Conservation (phyloP, 2,113 vertebrate genomes). For the Heterotis niloticus region DNA sequence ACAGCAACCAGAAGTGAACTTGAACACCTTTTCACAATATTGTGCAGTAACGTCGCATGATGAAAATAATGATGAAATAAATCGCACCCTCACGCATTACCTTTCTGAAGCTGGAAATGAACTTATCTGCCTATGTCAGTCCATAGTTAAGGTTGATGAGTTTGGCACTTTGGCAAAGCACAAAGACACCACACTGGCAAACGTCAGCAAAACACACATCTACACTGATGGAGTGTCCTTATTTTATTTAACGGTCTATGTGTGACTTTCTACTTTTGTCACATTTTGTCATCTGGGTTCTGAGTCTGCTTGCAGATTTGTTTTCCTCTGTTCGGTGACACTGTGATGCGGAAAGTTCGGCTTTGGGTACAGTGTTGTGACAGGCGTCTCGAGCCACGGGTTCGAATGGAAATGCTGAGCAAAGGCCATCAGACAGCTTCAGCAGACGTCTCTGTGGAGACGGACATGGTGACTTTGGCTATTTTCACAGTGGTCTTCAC, state of each 20-base stretch:
- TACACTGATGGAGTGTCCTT: conserved; percentile 39
- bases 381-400: background rate
- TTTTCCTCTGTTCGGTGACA: too few relatives aligned
- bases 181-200: conserved; percentile 39
- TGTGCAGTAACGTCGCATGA: conserved; percentile 43
- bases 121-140: conserved; percentile 5
- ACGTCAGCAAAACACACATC: conserved; percentile 42
- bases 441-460: conserved; percentile 95
- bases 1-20: conserved; percentile 62
- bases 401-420: background rate
- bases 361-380: background rate
- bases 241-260: conserved; percentile 41
- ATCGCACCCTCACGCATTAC: background rate
- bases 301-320: background rate
- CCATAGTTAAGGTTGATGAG: conserved; percentile 28
- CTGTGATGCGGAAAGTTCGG: background rate
- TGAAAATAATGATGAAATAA: conserved; percentile 45
- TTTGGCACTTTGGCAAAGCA: conserved; percentile 68
- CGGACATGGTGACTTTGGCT: conserved; percentile 99
- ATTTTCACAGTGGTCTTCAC: conserved; percentile 99
- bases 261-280: background rate
- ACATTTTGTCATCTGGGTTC: conserved; percentile 30
- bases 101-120: background rate
- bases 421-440: conserved; percentile 79
- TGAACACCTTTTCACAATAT: conserved; percentile 25